These are phyloP conservation scores for Agrotis exclamationis DNA, from an alignment of 2,888 invertebrate species.

Conservation along the genomic window DNA sequence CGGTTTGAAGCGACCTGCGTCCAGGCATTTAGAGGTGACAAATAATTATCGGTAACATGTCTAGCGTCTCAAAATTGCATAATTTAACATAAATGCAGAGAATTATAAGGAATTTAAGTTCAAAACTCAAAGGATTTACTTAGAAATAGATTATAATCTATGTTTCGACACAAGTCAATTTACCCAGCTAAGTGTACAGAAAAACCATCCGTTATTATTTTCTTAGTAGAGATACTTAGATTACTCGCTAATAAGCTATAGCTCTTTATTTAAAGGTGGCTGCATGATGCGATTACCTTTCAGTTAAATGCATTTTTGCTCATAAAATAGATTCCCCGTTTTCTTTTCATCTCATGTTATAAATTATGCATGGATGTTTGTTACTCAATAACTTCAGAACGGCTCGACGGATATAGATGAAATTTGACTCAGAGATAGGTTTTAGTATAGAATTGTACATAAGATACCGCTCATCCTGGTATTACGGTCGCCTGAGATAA, in stretches of 20 bases:
- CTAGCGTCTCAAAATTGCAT: slow-evolving; percentile 1
- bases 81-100: neutral
- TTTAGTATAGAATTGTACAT: too few species aligned
- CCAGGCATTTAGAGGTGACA: slow-evolving; percentile 1
- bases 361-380: too few species aligned
- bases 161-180: neutral
- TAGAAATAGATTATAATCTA: neutral
- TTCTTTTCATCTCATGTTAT: neutral
- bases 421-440: too few species aligned
- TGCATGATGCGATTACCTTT: slow-evolving; percentile 9
- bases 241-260: neutral
- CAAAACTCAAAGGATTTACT: neutral
- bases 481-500: too few species aligned
- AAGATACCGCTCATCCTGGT: too few species aligned
- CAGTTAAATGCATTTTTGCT: slow-evolving; percentile 10
- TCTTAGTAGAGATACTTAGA: neutral
- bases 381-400: too few species aligned
- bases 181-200: neutral
- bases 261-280: neutral
- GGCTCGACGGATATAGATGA: too few species aligned
- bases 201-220: neutral
- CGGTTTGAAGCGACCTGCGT: too few species aligned
- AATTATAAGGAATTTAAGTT: too few species aligned
- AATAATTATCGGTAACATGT: slow-evolving; percentile 14
- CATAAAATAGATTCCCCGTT: neutral